Percentiles rank a stretch among this genome's conserved stretches.
These are phyloP conservation scores for Todus mexicanus DNA, from an alignment of 2,797 vertebrate genomes.

Conservation along the genomic window DNA sequence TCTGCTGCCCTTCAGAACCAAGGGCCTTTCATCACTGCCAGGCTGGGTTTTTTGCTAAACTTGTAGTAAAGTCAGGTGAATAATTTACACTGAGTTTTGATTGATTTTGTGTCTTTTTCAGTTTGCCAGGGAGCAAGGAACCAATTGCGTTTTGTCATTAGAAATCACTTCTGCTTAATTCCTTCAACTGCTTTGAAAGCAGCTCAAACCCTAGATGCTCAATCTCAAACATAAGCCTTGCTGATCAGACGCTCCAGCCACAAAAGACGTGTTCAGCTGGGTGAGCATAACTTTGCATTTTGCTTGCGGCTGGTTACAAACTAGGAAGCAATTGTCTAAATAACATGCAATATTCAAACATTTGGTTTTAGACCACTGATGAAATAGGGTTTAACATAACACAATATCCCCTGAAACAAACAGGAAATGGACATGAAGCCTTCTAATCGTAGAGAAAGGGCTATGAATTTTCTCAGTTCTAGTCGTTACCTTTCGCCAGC, in stretches of 20 bases:
- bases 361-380: not conserved
- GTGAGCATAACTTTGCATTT: not conserved
- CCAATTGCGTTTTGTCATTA: not conserved
- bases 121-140: not conserved
- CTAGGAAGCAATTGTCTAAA: not conserved
- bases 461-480: not conserved
- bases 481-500: not conserved
- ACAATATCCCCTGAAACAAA: not conserved
- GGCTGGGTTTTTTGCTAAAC: not conserved
- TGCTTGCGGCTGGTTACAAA: not conserved
- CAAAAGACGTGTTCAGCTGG: not conserved
- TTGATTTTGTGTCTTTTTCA: constrained; percentile 39
- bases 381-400: not conserved
- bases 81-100: constrained; percentile 20
- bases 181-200: not conserved
- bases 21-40: not conserved
- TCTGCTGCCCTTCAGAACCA: not conserved
- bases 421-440: not conserved
- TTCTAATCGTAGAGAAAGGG: not conserved
- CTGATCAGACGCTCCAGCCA: not conserved
- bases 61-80: not conserved
- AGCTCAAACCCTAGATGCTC: not conserved
- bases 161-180: constrained; percentile 20
- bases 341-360: not conserved
- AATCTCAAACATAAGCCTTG: not conserved